phyloP scores from a whole-genome alignment of 2,888 invertebrate species.

The Sipunculus nudus region DNA sequence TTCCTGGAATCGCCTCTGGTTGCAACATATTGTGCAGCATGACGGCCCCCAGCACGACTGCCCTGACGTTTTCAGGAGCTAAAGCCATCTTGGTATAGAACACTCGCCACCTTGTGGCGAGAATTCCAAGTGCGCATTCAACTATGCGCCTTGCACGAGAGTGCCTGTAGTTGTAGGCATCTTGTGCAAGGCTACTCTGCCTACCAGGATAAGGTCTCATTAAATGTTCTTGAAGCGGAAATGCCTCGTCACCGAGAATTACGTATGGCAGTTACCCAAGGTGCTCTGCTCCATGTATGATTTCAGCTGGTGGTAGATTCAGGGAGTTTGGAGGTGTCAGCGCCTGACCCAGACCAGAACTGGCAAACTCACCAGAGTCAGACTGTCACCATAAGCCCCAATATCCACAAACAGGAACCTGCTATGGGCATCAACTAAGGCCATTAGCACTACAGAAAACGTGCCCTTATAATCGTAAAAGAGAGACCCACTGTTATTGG shows the following conservation, averaged over 20 bases:
- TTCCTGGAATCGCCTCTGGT: background rate
- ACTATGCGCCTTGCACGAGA: constrained; percentile 9
- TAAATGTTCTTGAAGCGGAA: constrained; percentile 1
- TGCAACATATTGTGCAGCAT: constrained; percentile 11
- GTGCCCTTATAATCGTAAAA: constrained; percentile 5
- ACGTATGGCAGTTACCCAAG: constrained; percentile 5
- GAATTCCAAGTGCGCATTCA: constrained; percentile 20
- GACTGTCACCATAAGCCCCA: constrained; percentile 9
- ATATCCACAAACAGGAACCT: constrained; percentile 5
- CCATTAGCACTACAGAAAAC: background rate
- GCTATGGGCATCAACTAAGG: constrained; percentile 2
- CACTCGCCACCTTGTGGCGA: constrained; percentile 10
- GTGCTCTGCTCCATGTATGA: background rate
- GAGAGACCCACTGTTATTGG: background rate
- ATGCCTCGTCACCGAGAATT: constrained; percentile 12
- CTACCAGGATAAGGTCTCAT: constrained; percentile 11
- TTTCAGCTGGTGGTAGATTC: background rate
- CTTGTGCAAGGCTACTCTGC: background rate
- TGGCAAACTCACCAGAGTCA: constrained; percentile 8
- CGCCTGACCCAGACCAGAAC: background rate
- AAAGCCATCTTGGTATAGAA: constrained; percentile 10
- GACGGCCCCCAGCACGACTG: background rate
- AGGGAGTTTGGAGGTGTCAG: background rate
- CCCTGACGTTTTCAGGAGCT: background rate
- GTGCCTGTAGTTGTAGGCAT: constrained; percentile 24